Conservation (phyloP, 1,140 invertebrate genomes). For the Drosophila pallidifrons region DNA sequence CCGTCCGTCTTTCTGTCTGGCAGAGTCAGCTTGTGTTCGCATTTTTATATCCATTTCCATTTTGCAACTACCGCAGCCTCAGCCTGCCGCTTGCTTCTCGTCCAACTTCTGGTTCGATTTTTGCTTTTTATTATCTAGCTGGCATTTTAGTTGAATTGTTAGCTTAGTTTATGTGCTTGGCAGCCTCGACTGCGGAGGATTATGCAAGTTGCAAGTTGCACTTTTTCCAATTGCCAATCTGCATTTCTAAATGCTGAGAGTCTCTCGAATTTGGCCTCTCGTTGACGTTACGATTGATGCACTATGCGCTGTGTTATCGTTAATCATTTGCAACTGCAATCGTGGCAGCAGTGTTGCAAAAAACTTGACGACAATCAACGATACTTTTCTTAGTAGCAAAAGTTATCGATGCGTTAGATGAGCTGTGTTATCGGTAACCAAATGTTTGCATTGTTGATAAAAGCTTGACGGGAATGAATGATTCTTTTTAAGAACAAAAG, state of each 20-base stretch:
- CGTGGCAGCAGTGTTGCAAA: not conserved
- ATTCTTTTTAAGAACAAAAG: too few species aligned
- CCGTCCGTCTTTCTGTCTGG: constrained; percentile 53
- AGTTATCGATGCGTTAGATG: not conserved
- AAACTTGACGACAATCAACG: not conserved
- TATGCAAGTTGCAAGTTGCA: constrained; percentile 66
- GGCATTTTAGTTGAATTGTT: constrained; percentile 82
- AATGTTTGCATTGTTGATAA: not conserved
- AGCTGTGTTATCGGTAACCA: too few species aligned
- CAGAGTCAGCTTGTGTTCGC: constrained; percentile 57
- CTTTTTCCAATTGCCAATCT: constrained; percentile 44
- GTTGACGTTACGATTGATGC: constrained; percentile 45
- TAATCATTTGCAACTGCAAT: not conserved
- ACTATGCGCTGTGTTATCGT: constrained; percentile 31
- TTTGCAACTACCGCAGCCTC: constrained; percentile 42
- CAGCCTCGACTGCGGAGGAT: constrained; percentile 14
- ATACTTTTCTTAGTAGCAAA: not conserved
- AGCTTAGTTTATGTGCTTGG: constrained; percentile 66
- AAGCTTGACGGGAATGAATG: too few species aligned
- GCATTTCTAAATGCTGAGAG: constrained; percentile 56
- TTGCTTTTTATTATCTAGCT: constrained; percentile 79
- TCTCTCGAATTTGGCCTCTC: constrained; percentile 14
- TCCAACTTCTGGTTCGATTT: constrained; percentile 52
- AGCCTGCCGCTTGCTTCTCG: constrained; percentile 20
- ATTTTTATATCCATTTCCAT: constrained; percentile 72